Conservation (phyloP, 2,113 vertebrate species). For the Coptodon rendalli region DNA sequence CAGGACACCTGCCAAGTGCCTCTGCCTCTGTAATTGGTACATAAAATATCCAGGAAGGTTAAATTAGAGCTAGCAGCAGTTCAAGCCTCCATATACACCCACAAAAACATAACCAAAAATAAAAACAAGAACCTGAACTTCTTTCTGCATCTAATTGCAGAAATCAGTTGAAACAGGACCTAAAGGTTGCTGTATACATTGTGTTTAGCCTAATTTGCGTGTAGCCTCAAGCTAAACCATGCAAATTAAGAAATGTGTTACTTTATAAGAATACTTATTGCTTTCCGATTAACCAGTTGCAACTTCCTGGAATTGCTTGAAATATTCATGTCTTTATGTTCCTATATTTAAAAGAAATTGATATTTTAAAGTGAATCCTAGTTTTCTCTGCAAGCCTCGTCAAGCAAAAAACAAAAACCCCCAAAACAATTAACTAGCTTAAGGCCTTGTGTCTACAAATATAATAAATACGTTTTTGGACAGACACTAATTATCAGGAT, state of each 20-base stretch:
- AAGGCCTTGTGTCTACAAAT: not conserved
- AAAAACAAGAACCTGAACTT: not conserved
- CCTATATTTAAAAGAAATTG: not conserved
- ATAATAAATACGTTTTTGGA: not conserved
- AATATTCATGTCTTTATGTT: not conserved
- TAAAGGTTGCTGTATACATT: not conserved
- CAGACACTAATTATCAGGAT: not conserved
- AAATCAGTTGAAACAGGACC: not conserved
- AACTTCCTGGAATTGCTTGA: not conserved
- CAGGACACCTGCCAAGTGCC: not conserved
- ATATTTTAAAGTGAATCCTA: not conserved
- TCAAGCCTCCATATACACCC: not conserved
- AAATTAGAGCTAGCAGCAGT: not conserved
- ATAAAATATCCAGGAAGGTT: slow-evolving; percentile 12
- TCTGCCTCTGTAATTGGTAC: not conserved
- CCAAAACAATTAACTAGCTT: not conserved
- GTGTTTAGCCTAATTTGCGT: not conserved
- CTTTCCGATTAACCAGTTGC: not conserved
- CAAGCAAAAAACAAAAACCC: not conserved
- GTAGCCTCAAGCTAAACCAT: not conserved
- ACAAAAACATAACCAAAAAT: slow-evolving; percentile 13
- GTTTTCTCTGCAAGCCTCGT: not conserved
- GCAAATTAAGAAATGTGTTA: not conserved
- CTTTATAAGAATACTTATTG: not conserved
- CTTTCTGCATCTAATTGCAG: not conserved